Base-by-base conservation (phyloP, 1,140 invertebrate species). In the Pseudoatta argentina region DNA sequence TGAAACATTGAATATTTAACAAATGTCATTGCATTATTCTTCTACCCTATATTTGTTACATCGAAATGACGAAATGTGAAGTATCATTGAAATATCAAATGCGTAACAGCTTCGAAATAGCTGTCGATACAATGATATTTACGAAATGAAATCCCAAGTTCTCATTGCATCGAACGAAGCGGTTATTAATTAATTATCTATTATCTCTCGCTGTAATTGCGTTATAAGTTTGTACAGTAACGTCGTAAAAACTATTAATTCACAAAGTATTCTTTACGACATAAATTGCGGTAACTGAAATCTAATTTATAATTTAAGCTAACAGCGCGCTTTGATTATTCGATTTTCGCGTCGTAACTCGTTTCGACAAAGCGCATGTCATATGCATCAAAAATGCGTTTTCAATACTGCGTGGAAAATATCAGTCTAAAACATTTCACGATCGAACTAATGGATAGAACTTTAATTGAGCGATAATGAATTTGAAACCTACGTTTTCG, bases 391-490 rank as follows among this genome's bases (percentile, higher is more conserved):
- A 53, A 67, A 67, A 79, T 57, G 48, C 51, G 14, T 21, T 67
- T 39, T 67, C 44, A 59, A 79, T 67, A 16, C 61, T 63, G 4
- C 27, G 44, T 27, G 14, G n/a, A 24, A 55, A 69, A 79, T 79
- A 67, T 67, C n/a, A 39, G 30, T 21, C 24, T 1, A 24, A 5
- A 63, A 77, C 59, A 61, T 63, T 77, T 77, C 16, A 24, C 59
- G 39, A 78, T 64, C 59, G 24, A 24, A 24, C 24, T 51, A 78
- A 64, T 55, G 39, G 24, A 63, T 79, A n/a, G 76, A n/a, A 55
- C 63, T 79, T 79, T 79, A 69, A 79, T 79, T 61, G 27, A 7
- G 14, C 39, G 76, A 67, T 67, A 27, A 67, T 55, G n/a, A 79
- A 79, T 67, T 67, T 55, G 27, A 34, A 34, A 34, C 30, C 6